These are phyloP conservation scores for Drosophila mojavensis DNA, from an alignment of 1,140 invertebrate species.

Conservation along the genomic window DNA sequence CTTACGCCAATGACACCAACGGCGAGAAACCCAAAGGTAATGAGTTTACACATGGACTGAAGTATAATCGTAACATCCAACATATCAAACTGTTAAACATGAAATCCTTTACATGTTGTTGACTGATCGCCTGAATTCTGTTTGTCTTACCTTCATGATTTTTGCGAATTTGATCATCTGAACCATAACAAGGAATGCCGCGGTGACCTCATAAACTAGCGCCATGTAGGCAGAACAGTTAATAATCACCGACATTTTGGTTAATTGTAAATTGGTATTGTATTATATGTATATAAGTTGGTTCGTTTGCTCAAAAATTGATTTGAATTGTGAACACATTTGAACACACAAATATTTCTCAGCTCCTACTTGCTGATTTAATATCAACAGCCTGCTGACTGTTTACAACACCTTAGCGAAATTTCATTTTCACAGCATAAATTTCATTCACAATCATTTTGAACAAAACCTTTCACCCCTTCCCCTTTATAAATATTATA, in stretches of 20 bases:
- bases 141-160: slow-evolving; percentile 16
- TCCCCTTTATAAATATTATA: too few relatives aligned
- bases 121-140: neutral
- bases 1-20: slow-evolving; percentile 28
- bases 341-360: neutral
- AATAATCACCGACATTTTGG: slow-evolving; percentile 17
- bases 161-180: slow-evolving; percentile 2
- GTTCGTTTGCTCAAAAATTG: neutral
- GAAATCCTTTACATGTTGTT: neutral
- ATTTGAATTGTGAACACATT: too few relatives aligned
- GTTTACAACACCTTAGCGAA: too few relatives aligned
- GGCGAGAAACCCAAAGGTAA: slow-evolving; percentile 6
- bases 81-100: slow-evolving; percentile 5
- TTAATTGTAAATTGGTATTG: neutral
- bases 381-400: neutral
- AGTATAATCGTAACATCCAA: slow-evolving; percentile 6
- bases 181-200: neutral
- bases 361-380: neutral
- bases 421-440: too few relatives aligned
- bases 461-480: too few relatives aligned
- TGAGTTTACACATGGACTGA: neutral
- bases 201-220: slow-evolving; percentile 9
- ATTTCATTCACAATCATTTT: too few relatives aligned
- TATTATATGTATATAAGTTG: neutral
- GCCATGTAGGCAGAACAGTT: slow-evolving; percentile 12